A percentile compares a stretch with the other conserved stretches of the same genome.
These are phyloP conservation scores for Bombus haemorrhoidalis DNA, from an alignment of 1,140 invertebrate species.

Conservation along the genomic window DNA sequence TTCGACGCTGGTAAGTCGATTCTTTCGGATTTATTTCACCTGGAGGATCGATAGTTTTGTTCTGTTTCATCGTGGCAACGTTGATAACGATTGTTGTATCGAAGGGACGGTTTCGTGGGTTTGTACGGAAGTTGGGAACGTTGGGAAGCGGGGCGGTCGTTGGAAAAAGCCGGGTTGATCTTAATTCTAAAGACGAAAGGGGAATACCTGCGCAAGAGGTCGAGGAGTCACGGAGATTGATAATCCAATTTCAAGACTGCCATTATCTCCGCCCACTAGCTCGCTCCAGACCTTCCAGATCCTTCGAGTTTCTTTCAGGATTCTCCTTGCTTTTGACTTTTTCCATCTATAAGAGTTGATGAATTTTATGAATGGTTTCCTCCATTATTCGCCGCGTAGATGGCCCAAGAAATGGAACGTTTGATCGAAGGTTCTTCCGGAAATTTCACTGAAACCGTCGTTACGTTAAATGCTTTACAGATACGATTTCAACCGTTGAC, in stretches of 20 bases:
- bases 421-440: constrained; percentile 23
- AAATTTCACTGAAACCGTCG: constrained; percentile 16
- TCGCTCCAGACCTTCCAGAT: constrained; percentile 60
- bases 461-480: constrained; percentile 19
- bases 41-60: background rate
- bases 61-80: background rate
- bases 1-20: background rate
- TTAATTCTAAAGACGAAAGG: constrained; percentile 63
- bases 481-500: background rate
- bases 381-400: constrained; percentile 12
- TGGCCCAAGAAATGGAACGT: constrained; percentile 25
- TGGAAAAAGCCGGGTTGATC: constrained; percentile 57
- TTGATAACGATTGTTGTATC: background rate
- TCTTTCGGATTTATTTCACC: background rate
- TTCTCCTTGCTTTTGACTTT: constrained; percentile 59
- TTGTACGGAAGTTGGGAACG: constrained; percentile 30
- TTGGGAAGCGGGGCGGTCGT: background rate
- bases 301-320: constrained; percentile 52
- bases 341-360: constrained; percentile 53
- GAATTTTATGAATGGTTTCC: constrained; percentile 56
- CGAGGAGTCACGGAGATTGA: constrained; percentile 64
- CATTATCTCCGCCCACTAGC: constrained; percentile 67
- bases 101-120: background rate
- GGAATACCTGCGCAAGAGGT: constrained; percentile 56
- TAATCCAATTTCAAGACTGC: constrained; percentile 72